A percentile compares a stretch with the other conserved stretches of the same genome.
Conservation (phyloP, 2,797 vertebrate species). For the Malurus leucopterus region DNA sequence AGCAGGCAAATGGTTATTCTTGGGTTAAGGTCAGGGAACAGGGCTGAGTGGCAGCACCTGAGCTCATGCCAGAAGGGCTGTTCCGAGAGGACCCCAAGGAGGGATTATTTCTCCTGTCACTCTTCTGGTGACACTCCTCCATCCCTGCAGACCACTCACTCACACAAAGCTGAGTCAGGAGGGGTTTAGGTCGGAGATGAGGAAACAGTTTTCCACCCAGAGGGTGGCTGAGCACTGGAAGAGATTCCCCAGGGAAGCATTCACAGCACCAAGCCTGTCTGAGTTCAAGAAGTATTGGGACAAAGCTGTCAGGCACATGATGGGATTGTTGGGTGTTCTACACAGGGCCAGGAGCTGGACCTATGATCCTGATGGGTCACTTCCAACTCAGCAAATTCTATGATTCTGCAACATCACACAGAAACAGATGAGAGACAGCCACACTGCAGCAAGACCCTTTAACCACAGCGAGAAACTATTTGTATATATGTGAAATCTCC, state of each 20-base stretch:
- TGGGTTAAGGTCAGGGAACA: conserved; percentile 12
- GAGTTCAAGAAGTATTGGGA: neutral
- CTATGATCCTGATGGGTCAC: neutral
- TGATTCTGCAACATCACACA: accelerated
- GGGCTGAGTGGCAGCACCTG: neutral
- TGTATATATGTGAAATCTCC: accelerated
- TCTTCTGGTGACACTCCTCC: neutral
- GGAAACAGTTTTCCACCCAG: neutral
- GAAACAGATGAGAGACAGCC: neutral
- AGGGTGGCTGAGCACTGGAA: neutral
- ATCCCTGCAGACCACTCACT: neutral
- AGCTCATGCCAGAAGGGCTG: neutral
- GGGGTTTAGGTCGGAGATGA: neutral
- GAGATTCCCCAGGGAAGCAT: neutral
- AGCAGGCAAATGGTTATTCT: neutral
- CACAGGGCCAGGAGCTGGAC: neutral
- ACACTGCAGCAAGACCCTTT: neutral
- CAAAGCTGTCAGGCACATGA: neutral
- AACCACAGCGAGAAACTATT: neutral
- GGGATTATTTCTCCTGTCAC: neutral
- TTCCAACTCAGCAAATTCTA: neutral
- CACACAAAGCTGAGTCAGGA: neutral
- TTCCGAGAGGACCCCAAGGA: neutral
- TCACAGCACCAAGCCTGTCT: neutral
- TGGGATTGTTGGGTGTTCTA: neutral